These are phyloP conservation scores for Verasper variegatus DNA, from an alignment of 2,113 vertebrate species.

Conservation along the genomic window DNA sequence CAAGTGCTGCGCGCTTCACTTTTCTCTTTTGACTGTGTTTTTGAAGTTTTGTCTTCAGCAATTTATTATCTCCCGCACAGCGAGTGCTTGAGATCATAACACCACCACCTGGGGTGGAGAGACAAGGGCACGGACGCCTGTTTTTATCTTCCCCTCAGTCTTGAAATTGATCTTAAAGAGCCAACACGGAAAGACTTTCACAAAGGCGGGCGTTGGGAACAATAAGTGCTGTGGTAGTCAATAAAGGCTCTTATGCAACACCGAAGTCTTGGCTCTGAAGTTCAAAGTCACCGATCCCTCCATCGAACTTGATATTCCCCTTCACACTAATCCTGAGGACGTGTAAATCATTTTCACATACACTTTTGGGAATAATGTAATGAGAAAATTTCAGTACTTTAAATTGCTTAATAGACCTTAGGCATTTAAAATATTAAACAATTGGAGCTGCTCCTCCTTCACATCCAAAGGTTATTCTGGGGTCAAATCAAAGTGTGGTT, in stretches of 20 bases:
- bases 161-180: slow-evolving; percentile 41
- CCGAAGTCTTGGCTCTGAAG: slow-evolving; percentile 43
- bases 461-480: neutral
- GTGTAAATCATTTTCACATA: slow-evolving; percentile 23
- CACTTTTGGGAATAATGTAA: slow-evolving; percentile 43
- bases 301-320: slow-evolving; percentile 26
- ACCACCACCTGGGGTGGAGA: slow-evolving; percentile 21
- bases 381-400: slow-evolving; percentile 14
- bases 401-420: neutral
- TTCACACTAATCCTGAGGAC: slow-evolving; percentile 7
- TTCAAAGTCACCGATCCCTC: slow-evolving; percentile 38
- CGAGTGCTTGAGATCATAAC: slow-evolving; percentile 1
- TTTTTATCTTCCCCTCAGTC: slow-evolving; percentile 19
- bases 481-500: neutral
- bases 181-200: slow-evolving; percentile 15
- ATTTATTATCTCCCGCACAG: slow-evolving; percentile 21
- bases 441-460: neutral
- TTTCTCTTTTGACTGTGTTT: slow-evolving; percentile 8
- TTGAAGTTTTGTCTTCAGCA: slow-evolving; percentile 8
- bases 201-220: slow-evolving; percentile 26
- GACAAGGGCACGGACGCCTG: slow-evolving; percentile 23
- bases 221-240: slow-evolving; percentile 34
- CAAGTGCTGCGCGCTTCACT: neutral
- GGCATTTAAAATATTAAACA: slow-evolving; percentile 34
- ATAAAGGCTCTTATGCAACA: slow-evolving; percentile 39